Evolutionary conservation across 2,888 invertebrate genomes (phyloP), one percentile per base, ranked within the genome.

Genomic region (Erebia palarica): DNA sequence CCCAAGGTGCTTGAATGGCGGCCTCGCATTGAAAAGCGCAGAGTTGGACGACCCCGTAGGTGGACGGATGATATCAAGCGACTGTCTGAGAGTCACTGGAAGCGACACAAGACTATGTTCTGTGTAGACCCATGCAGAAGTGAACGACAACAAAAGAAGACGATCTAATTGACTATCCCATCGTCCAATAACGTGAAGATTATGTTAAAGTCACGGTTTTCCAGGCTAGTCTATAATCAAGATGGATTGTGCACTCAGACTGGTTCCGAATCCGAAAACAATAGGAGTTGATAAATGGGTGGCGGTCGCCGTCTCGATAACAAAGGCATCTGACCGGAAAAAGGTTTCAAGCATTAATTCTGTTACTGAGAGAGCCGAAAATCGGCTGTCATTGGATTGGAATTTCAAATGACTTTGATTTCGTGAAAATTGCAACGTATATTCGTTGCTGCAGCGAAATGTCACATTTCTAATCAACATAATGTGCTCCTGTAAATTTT

Each of bases 211-310:
- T 36, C 14, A 14, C 36, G 44, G 44, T 44, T 16, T 36, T 36
- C 1, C 16, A 44, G 55, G 42, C 18, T 16, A 18, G 10, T 36
- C 27, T 18, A 16, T 60, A 65, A 73, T 67, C 55, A 71, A 71
- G 71, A 68, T 9, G 14, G 61, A 71, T 59, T 47, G 68, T 63
- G 44, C 57, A 65, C 65, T 65, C 65, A 55, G 65, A 13, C 57
- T 44, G 47, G 18, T 14, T 65, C 51, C 58, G 14, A 73, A 66
- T 71, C 64, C 63, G 71, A 27, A 73, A 71, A 71, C 69, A 73
- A 71, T 71, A 60, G 65, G 58, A 36, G 18, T 59, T 73, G 69
- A 73, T 71, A 73, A 73, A 71, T 69, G 69, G 63, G 63, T 61
- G 59, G 69, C 64, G 68, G 65, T 60, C 61, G 36, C 36, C 61